phyloP scores from a whole-genome alignment of 2,888 invertebrate species.

The Chrysolina americana region DNA sequence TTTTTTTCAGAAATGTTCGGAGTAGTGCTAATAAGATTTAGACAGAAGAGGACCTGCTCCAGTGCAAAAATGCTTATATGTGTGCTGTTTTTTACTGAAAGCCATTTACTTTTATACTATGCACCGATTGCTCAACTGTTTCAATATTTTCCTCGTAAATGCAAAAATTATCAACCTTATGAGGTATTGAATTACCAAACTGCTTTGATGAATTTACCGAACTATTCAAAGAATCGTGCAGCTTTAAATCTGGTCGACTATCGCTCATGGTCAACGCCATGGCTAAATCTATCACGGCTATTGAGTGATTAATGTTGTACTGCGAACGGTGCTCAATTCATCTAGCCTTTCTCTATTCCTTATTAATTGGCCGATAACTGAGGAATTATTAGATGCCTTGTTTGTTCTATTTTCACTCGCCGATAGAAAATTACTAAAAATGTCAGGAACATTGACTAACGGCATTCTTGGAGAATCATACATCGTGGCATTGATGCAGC shows the following conservation, averaged over 20 bases:
- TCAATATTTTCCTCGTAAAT: too few species aligned
- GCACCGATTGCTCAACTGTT: too few species aligned
- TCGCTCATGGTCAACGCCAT: conserved; percentile 68
- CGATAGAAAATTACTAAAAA: background rate
- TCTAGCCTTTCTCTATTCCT: conserved; percentile 27
- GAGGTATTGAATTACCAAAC: too few species aligned
- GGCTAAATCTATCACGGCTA: conserved; percentile 61
- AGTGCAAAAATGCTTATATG: too few species aligned
- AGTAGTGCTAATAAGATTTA: too few species aligned
- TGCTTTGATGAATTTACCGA: background rate
- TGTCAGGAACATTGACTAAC: background rate
- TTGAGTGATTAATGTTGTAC: conserved; percentile 44
- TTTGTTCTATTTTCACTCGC: background rate
- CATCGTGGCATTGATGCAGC: too few species aligned
- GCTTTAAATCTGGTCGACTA: conserved; percentile 51
- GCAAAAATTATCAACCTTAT: too few species aligned
- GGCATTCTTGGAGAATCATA: background rate
- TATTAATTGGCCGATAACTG: conserved; percentile 23
- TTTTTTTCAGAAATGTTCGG: too few species aligned
- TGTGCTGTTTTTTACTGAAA: too few species aligned
- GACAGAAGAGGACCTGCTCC: too few species aligned
- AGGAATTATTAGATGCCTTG: conserved; percentile 14
- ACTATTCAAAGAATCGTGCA: conserved; percentile 22
- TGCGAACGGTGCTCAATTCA: conserved; percentile 11
- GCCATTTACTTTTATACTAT: too few species aligned